Evolutionary conservation across 2,888 invertebrate genomes (phyloP).

Genomic region (Cordilura impudica): DNA sequence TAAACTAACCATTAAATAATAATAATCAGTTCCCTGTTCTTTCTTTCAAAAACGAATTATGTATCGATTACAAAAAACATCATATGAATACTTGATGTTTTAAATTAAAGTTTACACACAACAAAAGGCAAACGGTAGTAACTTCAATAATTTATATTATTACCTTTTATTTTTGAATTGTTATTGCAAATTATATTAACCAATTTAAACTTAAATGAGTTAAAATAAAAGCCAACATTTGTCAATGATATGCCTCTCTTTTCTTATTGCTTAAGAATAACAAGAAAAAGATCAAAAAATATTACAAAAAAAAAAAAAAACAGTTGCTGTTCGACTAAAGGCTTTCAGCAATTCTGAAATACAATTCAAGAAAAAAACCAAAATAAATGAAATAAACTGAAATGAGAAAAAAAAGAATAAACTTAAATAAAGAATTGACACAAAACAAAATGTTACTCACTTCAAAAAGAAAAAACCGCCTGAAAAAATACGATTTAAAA

Average conservation of each 20-base stretch:
- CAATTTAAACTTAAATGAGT: conserved; percentile 45
- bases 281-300: not conserved
- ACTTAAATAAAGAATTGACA: conserved; percentile 43
- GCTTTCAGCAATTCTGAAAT: not conserved
- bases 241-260: conserved; percentile 32
- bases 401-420: not conserved
- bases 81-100: not conserved
- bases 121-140: conserved; percentile 38
- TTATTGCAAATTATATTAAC: conserved; percentile 57
- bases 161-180: conserved; percentile 42
- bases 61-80: too few relatives aligned
- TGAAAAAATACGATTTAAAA: conserved; percentile 15
- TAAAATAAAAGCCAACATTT: conserved; percentile 24
- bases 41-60: too few relatives aligned
- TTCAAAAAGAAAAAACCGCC: conserved; percentile 47
- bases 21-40: too few relatives aligned
- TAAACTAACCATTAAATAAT: too few relatives aligned
- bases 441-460: conserved; percentile 56
- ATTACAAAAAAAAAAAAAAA: not conserved
- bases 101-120: not conserved
- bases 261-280: not conserved
- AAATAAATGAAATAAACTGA: conserved; percentile 45
- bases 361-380: conserved; percentile 43
- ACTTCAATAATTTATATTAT: conserved; percentile 53
- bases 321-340: not conserved